These are phyloP conservation scores for Leucoptera coffeella DNA, from an alignment of 2,888 invertebrate species.

Conservation along the genomic window DNA sequence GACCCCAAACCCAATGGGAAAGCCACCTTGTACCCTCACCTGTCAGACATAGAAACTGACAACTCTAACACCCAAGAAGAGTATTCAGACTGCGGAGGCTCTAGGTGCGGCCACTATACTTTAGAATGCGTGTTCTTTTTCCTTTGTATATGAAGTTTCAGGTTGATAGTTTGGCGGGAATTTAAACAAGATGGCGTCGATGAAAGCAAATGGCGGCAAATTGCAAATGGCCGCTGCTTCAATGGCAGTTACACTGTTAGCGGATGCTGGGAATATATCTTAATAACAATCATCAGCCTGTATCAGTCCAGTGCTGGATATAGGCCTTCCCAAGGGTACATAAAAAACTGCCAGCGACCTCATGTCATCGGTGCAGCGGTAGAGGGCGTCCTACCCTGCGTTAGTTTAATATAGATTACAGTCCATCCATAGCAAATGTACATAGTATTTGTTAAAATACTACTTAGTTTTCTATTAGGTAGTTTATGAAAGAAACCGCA, in stretches of 20 bases:
- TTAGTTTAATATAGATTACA: too few species aligned
- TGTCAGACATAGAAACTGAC: slow-evolving; percentile 68
- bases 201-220: not conserved
- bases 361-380: too few species aligned
- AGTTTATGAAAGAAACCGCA: too few species aligned
- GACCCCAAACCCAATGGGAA: slow-evolving; percentile 30
- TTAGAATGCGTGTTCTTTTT: slow-evolving; percentile 46
- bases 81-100: slow-evolving; percentile 42
- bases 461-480: too few species aligned
- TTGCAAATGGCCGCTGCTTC: not conserved
- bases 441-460: too few species aligned
- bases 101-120: slow-evolving; percentile 46
- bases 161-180: too few species aligned
- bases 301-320: too few species aligned
- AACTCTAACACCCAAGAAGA: slow-evolving; percentile 37
- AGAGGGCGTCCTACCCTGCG: too few species aligned
- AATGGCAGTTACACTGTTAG: not conserved
- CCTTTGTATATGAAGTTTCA: slow-evolving; percentile 31
- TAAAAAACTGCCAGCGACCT: too few species aligned
- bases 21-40: slow-evolving; percentile 64
- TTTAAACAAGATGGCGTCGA: slow-evolving; percentile 1
- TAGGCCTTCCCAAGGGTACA: too few species aligned
- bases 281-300: too few species aligned
- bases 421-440: too few species aligned
- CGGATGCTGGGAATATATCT: slow-evolving; percentile 1